Evolutionary conservation across 1,140 invertebrate species (phyloP), one percentile per base, ranked within the genome.

Genomic region (Hyposmocoma kahamanoa): DNA sequence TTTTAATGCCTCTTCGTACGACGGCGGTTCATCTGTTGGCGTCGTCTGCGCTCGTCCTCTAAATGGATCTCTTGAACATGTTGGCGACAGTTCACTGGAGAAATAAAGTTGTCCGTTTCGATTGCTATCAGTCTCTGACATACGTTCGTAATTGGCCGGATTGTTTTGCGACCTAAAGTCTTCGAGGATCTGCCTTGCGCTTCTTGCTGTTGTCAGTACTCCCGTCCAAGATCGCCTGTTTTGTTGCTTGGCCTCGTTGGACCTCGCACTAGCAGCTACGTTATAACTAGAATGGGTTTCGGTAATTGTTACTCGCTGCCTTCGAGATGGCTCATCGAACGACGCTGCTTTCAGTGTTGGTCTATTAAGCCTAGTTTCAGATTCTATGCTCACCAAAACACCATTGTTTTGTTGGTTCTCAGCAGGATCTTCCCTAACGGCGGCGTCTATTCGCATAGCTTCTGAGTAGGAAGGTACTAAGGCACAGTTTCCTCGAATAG

Each of bases 401-500:
- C 44, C 57, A 22, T 63, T 44, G 28, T 56, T 67, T 13, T 64
- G 41, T 20, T 51, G 46, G 36, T 60, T 77, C 52, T 82, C 82
- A 17, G 55, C 53, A 0, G 79, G 74, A 39, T 83, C 81, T 67
- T 85, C 82, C 53, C 72, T 65, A 6, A 82, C 53, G 11, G 77
- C 78, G 11, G 76, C 82, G 45, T 89, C 87, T 24, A 90, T 88
- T 2, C 89, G 79, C 59, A 90, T 81, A 1, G 89, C 90, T 70
- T 90, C 89, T 1, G 89, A 90, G 38, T 90, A 90, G 30, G 88
- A 90, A 1, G 89, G 88, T 11, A 90, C 88, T 59, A 89, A 81
- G 26, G 77, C 77, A 65, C 80, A 83, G 52, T 87, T 84, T 22
- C 87, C 84, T 49, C 73, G 79, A 36, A 86, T 87, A 8, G 81